A percentile compares a stretch with the other conserved stretches of the same genome.
These are phyloP conservation scores for Drosophila kanekoi DNA, from an alignment of 2,888 invertebrate species.

Conservation along the genomic window DNA sequence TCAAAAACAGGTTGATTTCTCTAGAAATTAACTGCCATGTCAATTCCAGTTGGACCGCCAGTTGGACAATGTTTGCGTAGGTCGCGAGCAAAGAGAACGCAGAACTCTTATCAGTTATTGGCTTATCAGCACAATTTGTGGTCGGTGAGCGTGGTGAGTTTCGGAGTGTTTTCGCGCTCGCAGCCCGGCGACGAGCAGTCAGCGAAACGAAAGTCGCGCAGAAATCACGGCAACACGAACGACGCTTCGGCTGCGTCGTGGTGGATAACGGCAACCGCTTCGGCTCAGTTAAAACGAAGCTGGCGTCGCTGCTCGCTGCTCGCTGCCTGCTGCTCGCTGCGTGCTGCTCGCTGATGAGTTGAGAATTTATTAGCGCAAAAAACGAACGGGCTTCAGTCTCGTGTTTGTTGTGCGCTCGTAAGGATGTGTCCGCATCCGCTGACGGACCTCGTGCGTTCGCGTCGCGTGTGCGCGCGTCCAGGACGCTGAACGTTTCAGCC, in stretches of 20 bases:
- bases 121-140: slow-evolving; percentile 49
- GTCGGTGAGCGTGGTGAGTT: slow-evolving; percentile 52
- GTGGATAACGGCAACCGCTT: slow-evolving; percentile 21
- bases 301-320: slow-evolving; percentile 20
- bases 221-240: slow-evolving; percentile 35
- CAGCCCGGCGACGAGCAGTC: no score
- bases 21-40: slow-evolving; percentile 4
- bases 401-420: slow-evolving; percentile 84
- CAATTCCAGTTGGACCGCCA: slow-evolving; percentile 26
- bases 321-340: slow-evolving; percentile 13
- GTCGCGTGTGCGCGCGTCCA: slow-evolving; percentile 76
- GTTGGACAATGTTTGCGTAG: slow-evolving; percentile 43
- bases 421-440: slow-evolving; percentile 83
- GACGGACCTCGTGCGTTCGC: slow-evolving; percentile 77
- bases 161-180: slow-evolving; percentile 48
- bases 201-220: slow-evolving; percentile 28
- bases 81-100: slow-evolving; percentile 46
- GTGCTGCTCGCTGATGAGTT: slow-evolving; percentile 51
- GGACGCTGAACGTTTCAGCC: slow-evolving; percentile 59
- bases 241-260: slow-evolving; percentile 25
- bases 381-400: slow-evolving; percentile 83
- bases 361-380: slow-evolving; percentile 76
- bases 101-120: slow-evolving; percentile 46
- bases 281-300: slow-evolving; percentile 29
- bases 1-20: neutral